These are phyloP conservation scores for Cecropterus lyciades DNA, from an alignment of 1,140 invertebrate species.

Conservation along the genomic window DNA sequence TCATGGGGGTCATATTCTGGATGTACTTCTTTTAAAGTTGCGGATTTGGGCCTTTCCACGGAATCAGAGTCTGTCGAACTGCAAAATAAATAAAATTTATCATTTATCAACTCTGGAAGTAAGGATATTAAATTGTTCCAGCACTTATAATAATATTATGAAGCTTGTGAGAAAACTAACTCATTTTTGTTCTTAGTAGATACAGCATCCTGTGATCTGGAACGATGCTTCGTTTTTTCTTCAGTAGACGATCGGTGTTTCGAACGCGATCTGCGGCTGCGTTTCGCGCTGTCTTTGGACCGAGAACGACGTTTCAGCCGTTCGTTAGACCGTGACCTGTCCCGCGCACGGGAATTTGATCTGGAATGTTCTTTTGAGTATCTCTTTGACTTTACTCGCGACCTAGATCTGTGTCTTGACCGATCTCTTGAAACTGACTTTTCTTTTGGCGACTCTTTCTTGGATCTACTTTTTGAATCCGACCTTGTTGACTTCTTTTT, in stretches of 20 bases:
- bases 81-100: constrained; percentile 26
- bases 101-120: too few relatives aligned
- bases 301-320: constrained; percentile 44
- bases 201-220: constrained; percentile 66
- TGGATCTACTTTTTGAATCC: constrained; percentile 59
- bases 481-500: constrained; percentile 62
- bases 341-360: constrained; percentile 57
- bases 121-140: too few relatives aligned
- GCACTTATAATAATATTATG: too few relatives aligned
- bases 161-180: constrained; percentile 52
- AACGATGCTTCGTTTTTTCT: constrained; percentile 62
- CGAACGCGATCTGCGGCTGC: constrained; percentile 54
- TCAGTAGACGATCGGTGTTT: constrained; percentile 53
- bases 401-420: constrained; percentile 60
- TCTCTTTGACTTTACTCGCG: constrained; percentile 58
- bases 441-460: constrained; percentile 54
- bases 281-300: constrained; percentile 49
- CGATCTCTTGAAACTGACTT: constrained; percentile 57
- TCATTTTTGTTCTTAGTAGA: constrained; percentile 70
- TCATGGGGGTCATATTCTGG: constrained; percentile 79
- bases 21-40: constrained; percentile 73
- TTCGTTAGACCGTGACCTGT: constrained; percentile 48
- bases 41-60: constrained; percentile 73
- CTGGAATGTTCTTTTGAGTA: constrained; percentile 61
- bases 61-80: constrained; percentile 79